Percentiles rank a stretch among this genome's conserved stretches.
Conservation (phyloP, 1,140 invertebrate species). For the Hylaeus anthracinus region DNA sequence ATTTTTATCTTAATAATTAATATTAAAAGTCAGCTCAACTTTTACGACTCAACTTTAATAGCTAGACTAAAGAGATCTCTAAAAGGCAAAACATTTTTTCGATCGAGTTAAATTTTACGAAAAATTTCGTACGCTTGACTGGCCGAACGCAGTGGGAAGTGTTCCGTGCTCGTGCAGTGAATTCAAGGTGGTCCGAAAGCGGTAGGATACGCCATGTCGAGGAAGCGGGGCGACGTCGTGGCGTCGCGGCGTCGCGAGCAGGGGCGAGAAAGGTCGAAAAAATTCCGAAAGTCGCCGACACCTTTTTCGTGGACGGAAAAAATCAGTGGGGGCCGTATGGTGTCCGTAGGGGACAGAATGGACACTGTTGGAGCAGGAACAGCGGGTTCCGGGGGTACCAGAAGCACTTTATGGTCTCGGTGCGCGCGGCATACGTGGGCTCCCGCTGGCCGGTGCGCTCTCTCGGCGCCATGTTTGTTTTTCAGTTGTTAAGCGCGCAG, state of each 20-base stretch:
- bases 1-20: no score
- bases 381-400: constrained; percentile 64
- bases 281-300: constrained; percentile 25
- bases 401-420: constrained; percentile 70
- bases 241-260: no score
- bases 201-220: not conserved
- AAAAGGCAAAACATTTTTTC: no score
- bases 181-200: not conserved
- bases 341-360: constrained; percentile 24
- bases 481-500: constrained; percentile 79
- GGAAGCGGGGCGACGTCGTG: no score
- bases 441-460: constrained; percentile 74
- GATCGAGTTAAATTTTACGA: no score
- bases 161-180: not conserved
- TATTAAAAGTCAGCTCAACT: no score
- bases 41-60: no score
- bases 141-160: not conserved
- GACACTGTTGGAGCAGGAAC: constrained; percentile 27
- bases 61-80: no score
- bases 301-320: constrained; percentile 18
- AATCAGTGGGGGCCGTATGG: not conserved
- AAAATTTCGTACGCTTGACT: no score
- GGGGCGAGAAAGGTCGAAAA: not conserved
- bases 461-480: constrained; percentile 79
- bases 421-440: constrained; percentile 75